phyloP scores from a whole-genome alignment of 2,888 invertebrate genomes.

The Protophormia terraenovae region DNA sequence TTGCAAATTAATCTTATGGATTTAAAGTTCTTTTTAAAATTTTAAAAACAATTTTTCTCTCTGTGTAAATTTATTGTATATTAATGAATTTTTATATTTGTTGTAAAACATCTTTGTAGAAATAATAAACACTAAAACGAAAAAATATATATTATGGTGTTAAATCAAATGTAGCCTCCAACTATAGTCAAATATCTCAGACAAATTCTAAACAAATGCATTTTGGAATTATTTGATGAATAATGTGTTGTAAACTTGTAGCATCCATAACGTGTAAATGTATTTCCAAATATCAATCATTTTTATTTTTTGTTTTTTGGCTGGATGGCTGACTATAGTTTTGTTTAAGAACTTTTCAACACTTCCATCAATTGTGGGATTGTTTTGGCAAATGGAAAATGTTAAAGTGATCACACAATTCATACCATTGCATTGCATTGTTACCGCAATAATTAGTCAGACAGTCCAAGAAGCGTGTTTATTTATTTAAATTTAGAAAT shows the following conservation, averaged over 20 bases:
- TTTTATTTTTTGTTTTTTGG: neutral
- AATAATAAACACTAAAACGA: neutral
- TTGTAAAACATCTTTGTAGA: conserved; percentile 9
- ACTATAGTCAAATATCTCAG: neutral
- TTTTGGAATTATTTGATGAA: conserved; percentile 28
- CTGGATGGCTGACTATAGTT: neutral
- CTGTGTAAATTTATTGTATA: neutral
- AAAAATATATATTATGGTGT: neutral
- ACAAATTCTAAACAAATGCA: conserved; percentile 21
- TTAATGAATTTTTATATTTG: neutral
- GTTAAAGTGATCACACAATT: conserved; percentile 13
- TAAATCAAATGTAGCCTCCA: neutral
- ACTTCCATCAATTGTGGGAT: conserved; percentile 23
- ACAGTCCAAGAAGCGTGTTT: neutral
- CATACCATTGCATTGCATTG: neutral
- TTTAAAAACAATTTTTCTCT: neutral
- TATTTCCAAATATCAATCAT: conserved; percentile 40
- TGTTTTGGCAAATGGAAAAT: conserved; percentile 65
- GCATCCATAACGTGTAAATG: neutral
- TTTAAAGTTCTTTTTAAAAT: neutral
- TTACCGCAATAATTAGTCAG: conserved; percentile 1
- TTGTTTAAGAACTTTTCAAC: conserved; percentile 56
- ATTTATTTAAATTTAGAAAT: conserved; percentile 7
- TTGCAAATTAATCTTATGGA: no score
- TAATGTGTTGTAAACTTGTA: neutral